Conservation (phyloP, 1,140 invertebrate genomes). For the Amyelois transitella region DNA sequence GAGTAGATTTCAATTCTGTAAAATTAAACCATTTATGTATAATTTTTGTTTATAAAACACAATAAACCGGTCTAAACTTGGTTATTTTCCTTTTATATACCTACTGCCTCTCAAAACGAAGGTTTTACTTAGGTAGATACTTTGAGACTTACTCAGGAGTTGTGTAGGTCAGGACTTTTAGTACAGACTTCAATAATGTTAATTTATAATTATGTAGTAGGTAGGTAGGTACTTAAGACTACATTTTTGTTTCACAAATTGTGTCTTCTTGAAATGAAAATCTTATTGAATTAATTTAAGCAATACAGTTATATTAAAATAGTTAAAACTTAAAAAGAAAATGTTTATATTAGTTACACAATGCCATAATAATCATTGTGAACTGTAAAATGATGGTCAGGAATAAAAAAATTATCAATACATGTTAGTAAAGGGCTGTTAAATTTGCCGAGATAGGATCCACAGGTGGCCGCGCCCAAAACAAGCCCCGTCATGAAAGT, state of each 20-base stretch:
- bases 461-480: conserved; percentile 49
- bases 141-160: too few relatives aligned
- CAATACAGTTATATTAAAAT: not conserved
- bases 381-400: conserved; percentile 23
- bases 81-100: not conserved
- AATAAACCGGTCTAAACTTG: not conserved
- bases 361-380: conserved; percentile 27
- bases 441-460: conserved; percentile 41
- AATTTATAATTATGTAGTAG: too few relatives aligned
- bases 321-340: not conserved
- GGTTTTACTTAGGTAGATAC: too few relatives aligned
- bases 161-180: too few relatives aligned
- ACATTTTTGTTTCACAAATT: too few relatives aligned
- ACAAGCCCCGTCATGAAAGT: conserved; percentile 44
- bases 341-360: too few relatives aligned
- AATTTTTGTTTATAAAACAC: not conserved
- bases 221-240: too few relatives aligned
- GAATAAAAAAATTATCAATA: conserved; percentile 48
- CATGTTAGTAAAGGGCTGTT: conserved; percentile 53
- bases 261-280: too few relatives aligned
- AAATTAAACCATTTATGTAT: not conserved
- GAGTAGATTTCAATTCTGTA: not conserved
- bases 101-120: too few relatives aligned
- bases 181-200: too few relatives aligned
- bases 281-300: too few relatives aligned